Percentiles rank a stretch among this genome's conserved stretches.
These are phyloP conservation scores for Ammodytes marinus DNA, from an alignment of 2,113 vertebrate genomes.

Conservation along the genomic window DNA sequence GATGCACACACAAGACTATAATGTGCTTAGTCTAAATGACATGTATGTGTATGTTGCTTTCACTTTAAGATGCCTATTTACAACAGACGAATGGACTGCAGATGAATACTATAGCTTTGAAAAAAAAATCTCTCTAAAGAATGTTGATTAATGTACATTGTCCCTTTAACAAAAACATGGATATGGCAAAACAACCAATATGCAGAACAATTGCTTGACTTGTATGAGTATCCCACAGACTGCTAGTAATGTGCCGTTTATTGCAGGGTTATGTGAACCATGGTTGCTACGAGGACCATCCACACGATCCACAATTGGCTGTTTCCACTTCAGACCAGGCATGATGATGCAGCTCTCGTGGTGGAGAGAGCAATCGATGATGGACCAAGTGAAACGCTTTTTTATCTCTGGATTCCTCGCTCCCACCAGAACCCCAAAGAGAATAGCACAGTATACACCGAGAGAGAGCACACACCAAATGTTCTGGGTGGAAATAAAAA, in stretches of 20 bases:
- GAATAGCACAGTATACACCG: slow-evolving; percentile 48
- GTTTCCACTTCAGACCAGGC: slow-evolving; percentile 60
- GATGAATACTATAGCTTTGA: no score
- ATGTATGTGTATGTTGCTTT: no score
- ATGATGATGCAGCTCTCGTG: slow-evolving; percentile 49
- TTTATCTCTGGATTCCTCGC: slow-evolving; percentile 44
- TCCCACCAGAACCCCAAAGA: slow-evolving; percentile 42
- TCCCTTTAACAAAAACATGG: not conserved
- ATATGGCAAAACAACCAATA: slow-evolving; percentile 16
- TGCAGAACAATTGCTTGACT: slow-evolving; percentile 48
- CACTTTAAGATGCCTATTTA: no score
- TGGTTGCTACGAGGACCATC: slow-evolving; percentile 54
- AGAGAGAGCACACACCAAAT: slow-evolving; percentile 18
- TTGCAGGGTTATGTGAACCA: slow-evolving; percentile 67
- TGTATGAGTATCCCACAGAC: slow-evolving; percentile 63
- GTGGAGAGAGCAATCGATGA: slow-evolving; percentile 57
- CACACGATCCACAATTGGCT: slow-evolving; percentile 36
- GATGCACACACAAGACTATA: no score
- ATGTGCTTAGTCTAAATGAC: no score
- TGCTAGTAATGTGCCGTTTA: slow-evolving; percentile 63
- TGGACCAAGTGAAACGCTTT: slow-evolving; percentile 59
- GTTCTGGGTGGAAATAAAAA: slow-evolving; percentile 53
- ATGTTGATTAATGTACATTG: no score
- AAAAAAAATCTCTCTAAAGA: no score
- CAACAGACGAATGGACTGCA: no score